Evolutionary conservation across 2,888 invertebrate genomes (phyloP).

Genomic region (Nephrotoma appendiculata): DNA sequence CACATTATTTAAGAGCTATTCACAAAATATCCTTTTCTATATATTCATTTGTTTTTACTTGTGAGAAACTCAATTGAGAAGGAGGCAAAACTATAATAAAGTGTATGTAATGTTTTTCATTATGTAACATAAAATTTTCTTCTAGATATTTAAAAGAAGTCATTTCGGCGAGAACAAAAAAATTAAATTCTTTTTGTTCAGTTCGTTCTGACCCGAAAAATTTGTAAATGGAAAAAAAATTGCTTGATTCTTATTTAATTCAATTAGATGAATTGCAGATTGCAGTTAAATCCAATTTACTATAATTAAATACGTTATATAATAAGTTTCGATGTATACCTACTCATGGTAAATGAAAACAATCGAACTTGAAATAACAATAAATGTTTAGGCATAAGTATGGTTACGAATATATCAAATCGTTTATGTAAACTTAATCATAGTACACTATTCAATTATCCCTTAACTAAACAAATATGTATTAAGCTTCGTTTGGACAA

Average conservation of each 20-base stretch:
- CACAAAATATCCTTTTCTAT: not conserved
- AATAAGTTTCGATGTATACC: not conserved
- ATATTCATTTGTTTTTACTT: not conserved
- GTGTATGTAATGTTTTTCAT: too few species aligned
- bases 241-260: not conserved
- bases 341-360: not conserved
- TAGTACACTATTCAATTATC: too few species aligned
- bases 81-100: not conserved
- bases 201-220: not conserved
- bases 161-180: not conserved
- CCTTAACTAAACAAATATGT: not conserved
- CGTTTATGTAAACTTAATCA: too few species aligned
- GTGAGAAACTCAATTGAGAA: not conserved
- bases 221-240: too few species aligned
- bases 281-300: not conserved
- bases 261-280: not conserved
- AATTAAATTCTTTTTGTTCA: not conserved
- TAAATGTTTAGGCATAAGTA: too few species aligned
- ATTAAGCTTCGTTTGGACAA: not conserved
- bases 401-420: too few species aligned
- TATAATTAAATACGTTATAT: not conserved
- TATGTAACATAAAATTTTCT: not conserved
- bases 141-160: not conserved
- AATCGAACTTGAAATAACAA: too few species aligned
- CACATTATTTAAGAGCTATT: not conserved